Base-by-base conservation (phyloP, 2,797 vertebrate species). In the Melanotaenia boesemani region DNA sequence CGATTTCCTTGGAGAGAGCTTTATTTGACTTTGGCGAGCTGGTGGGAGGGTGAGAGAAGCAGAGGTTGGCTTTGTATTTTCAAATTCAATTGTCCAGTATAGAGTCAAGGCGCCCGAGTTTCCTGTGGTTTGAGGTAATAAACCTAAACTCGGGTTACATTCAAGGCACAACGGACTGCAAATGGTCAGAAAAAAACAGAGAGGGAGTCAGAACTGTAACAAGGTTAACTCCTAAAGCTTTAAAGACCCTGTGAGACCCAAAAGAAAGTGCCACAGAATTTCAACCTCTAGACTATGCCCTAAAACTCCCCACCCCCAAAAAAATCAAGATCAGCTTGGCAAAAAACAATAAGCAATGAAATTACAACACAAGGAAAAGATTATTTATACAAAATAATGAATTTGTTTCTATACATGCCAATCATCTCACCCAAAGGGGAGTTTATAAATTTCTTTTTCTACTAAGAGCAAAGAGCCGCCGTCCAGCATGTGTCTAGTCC, bases 301-400 rank as follows among this genome's bases (percentile, higher is more conserved):
- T 32, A 6, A 3, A 32, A 6, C 32, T n/a, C 6, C 32, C 3
- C 3, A 32, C 32, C 32, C 6, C n/a, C n/a, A n/a, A n/a, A n/a
- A n/a, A n/a, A 88, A 82, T 78, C 37, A 74, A 90, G 85, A 93
- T 91, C 85, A 79, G 84, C 80, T 57, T 77, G 82, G 80, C 77
- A 77, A 94, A 92, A 86, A 84, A 90, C 93, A 95, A 95, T 91
- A 94, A 94, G 87, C 92, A 86, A 54, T 5, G 76, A 78, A 93
- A 94, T 94, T 94, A 94, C 87, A 85, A 91, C 85, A 88, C 87
- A 65, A 88, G 70, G 85, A 77, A 81, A 56, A 44, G 91, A 92
- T 94, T 94, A 93, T 95, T 95, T 94, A 92, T 81, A 91, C 84
- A 90, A 90, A 94, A 92, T 90, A 94, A 92, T 90, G 89, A 92